Conservation (phyloP, 2,888 invertebrate species). For the Nomada lathburiana region DNA sequence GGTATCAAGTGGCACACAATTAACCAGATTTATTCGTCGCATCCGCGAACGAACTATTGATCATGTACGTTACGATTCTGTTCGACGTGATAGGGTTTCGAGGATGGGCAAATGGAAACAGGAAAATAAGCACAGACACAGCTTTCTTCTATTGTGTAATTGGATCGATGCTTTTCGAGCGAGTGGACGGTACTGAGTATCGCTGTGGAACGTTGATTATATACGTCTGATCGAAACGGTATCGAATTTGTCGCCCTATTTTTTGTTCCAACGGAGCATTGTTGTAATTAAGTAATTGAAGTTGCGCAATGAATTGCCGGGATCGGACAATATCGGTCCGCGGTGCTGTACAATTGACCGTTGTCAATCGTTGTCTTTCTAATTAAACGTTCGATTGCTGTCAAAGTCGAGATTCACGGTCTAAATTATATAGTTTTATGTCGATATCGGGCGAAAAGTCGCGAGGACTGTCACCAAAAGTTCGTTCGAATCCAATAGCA, state of each 20-base stretch:
- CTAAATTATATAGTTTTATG: conserved; percentile 11
- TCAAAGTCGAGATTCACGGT: conserved; percentile 12
- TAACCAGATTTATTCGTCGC: conserved; percentile 15
- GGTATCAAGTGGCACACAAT: neutral
- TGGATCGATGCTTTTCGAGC: neutral
- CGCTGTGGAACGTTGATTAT: neutral
- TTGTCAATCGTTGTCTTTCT: conserved; percentile 34
- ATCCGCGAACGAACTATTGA: conserved; percentile 12
- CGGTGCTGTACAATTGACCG: conserved; percentile 5
- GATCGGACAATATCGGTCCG: neutral
- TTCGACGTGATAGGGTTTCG: neutral
- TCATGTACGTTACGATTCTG: neutral
- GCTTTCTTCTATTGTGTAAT: neutral
- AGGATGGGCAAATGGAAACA: neutral
- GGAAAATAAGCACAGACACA: neutral
- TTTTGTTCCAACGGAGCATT: neutral
- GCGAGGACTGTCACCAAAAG: neutral
- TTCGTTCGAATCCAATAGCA: conserved; percentile 4
- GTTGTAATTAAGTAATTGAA: neutral
- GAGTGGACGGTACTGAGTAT: neutral
- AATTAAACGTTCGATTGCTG: conserved; percentile 61
- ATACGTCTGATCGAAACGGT: neutral
- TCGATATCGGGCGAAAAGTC: neutral
- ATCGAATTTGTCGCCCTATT: neutral
- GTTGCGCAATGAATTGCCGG: neutral